Evolutionary conservation across 1,140 invertebrate genomes (phyloP), one percentile per base, ranked within the genome.

Genomic region (Coboldia fuscipes): DNA sequence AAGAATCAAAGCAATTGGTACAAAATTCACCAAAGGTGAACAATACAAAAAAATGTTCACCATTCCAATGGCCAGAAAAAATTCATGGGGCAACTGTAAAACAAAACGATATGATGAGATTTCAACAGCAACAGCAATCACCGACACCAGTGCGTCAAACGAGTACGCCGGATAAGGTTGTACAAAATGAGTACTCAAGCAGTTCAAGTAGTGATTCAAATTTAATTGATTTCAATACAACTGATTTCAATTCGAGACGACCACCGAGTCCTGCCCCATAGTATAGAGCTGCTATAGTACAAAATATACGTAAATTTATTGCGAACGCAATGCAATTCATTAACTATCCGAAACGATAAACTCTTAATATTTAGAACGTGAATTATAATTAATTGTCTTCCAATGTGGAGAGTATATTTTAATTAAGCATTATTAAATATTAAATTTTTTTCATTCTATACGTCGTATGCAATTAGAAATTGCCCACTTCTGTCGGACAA

Each of bases 181-280:
- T 14, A 4, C 24, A n/a, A 27, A 27, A 27, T 10, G 3, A 27
- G 14, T n/a, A n/a, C n/a, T n/a, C n/a, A n/a, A n/a, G n/a, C n/a
- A 50, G 48, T 42, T 50, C 50, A 33, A 55, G 52, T 20, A 46
- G 47, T 1, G 42, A 46, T 2, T 47, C 48, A 7, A 50, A 54
- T 34, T 44, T 46, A 37, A 48, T 50, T 33, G 43, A 46, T 32
- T 54, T 50, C 21, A n/a, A n/a, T 30, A 43, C 46, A 12, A 43
- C 42, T 3, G 51, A 57, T 32, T 56, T 51, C 35, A 43, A 43
- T 14, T 45, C 47, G 6, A 45, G 51, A 15, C 43, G 57, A 28
- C 55, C 55, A 33, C 55, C 55, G 22, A 57, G 55, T 34, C 55
- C 55, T 37, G 55, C 55, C 36, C 55, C 55, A 51, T 57, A 53